Evolutionary conservation across 2,888 invertebrate species (phyloP).

Genomic region (Nephrocerus scutellatus): DNA sequence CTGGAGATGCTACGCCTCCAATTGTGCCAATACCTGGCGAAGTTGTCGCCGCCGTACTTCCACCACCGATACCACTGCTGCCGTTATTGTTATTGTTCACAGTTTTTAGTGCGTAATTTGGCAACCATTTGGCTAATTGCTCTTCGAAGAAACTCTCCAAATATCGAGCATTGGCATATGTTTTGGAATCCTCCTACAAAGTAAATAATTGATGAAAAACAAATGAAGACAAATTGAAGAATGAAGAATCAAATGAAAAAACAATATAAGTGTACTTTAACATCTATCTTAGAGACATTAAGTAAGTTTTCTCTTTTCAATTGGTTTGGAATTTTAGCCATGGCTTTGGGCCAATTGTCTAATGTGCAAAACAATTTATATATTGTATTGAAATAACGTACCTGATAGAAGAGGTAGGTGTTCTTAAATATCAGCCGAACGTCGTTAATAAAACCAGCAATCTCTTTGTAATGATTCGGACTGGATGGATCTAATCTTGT

Average conservation of each 20-base stretch:
- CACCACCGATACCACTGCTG: slow-evolving; percentile 29
- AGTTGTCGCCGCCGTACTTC: slow-evolving; percentile 20
- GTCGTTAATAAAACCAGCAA: slow-evolving; percentile 72
- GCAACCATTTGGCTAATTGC: slow-evolving; percentile 72
- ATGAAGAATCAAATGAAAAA: no score
- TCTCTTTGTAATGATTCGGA: slow-evolving; percentile 65
- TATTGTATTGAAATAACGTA: slow-evolving; percentile 39
- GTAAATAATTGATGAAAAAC: no score
- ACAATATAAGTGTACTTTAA: neutral
- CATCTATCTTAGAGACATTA: no score
- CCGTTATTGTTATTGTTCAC: slow-evolving; percentile 29
- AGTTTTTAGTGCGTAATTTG: slow-evolving; percentile 54
- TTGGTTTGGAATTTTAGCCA: no score
- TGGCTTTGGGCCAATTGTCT: no score
- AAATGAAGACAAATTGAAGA: no score
- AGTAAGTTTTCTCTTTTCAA: no score
- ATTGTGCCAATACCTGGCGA: no score
- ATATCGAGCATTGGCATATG: slow-evolving; percentile 70
- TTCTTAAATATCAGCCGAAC: slow-evolving; percentile 80
- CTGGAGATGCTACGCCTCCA: no score
- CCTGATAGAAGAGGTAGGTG: slow-evolving; percentile 77
- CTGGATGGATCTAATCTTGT: slow-evolving; percentile 69
- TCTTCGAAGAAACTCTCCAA: slow-evolving; percentile 82
- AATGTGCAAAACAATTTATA: no score
- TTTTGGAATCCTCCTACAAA: slow-evolving; percentile 64